A percentile compares a stretch with the other conserved stretches of the same genome.
phyloP scores from a whole-genome alignment of 37 sponge, comb jelly and placozoan genomes.

The Mnemiopsis leidyi region DNA sequence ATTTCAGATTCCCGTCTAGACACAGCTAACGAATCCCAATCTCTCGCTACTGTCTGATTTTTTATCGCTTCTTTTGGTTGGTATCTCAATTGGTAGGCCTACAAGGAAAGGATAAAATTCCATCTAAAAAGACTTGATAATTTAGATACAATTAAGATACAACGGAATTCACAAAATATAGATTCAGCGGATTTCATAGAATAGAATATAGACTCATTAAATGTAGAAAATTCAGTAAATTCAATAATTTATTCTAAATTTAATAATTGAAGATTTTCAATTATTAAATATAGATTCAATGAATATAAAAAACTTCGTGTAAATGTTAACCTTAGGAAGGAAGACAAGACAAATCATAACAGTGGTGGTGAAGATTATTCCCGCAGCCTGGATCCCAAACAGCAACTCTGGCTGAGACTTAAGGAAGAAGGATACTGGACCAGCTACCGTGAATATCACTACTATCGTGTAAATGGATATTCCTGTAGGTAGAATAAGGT shows the following conservation, averaged over 20 bases:
- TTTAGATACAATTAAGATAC: no score
- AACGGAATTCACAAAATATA: no score
- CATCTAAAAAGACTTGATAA: no score
- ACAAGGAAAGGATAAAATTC: no score
- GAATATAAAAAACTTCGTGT: no score
- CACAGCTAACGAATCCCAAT: slow-evolving; percentile 22
- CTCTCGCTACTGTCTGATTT: background rate
- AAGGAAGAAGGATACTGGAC: slow-evolving; percentile 4
- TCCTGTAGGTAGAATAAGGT: no score
- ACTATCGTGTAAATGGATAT: slow-evolving; percentile 64
- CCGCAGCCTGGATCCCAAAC: slow-evolving; percentile 51
- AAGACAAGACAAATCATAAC: slow-evolving; percentile 65
- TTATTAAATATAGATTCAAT: no score
- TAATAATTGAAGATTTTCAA: no score
- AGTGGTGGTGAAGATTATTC: slow-evolving; percentile 54
- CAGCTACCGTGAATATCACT: slow-evolving; percentile 20
- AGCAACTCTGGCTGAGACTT: slow-evolving; percentile 6
- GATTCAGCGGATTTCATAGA: no score
- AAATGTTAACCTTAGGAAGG: slow-evolving; percentile 65
- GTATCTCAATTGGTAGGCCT: slow-evolving; percentile 56
- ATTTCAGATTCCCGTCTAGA: slow-evolving; percentile 32
- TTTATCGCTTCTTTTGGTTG: slow-evolving; percentile 13
- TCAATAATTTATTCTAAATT: no score
- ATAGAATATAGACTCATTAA: no score
- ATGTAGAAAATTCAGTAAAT: no score